Evolutionary conservation across 92 coral and sea anemone species (phyloP).

Genomic region (Parazoanthus darwini): DNA sequence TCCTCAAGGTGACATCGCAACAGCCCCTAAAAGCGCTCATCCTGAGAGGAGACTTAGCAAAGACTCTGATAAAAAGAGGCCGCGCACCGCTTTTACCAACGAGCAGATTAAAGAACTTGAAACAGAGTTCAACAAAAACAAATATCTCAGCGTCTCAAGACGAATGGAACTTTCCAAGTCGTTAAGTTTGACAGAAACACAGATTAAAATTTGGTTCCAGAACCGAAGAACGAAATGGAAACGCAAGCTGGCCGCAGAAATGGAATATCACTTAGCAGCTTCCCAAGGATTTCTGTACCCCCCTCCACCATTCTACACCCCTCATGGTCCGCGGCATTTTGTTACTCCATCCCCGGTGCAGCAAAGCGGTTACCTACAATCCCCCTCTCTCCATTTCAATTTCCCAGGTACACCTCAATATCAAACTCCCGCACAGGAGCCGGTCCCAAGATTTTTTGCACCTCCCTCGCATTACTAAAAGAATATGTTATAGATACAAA

Average conservation of each 20-base stretch:
- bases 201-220: slow-evolving; percentile 99
- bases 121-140: slow-evolving; percentile 87
- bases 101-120: slow-evolving; percentile 96
- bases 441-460: slow-evolving; percentile 35
- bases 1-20: slow-evolving; percentile 25
- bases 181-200: slow-evolving; percentile 87
- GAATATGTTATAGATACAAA: neutral
- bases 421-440: slow-evolving; percentile 16
- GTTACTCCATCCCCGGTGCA: slow-evolving; percentile 31
- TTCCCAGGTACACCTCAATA: slow-evolving; percentile 31
- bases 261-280: slow-evolving; percentile 74
- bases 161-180: slow-evolving; percentile 95
- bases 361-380: slow-evolving; percentile 35
- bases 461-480: slow-evolving; percentile 37
- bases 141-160: slow-evolving; percentile 91
- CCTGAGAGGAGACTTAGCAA: slow-evolving; percentile 36
- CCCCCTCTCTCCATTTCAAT: slow-evolving; percentile 36
- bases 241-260: slow-evolving; percentile 91
- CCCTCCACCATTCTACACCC: slow-evolving; percentile 36
- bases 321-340: slow-evolving; percentile 44
- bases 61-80: slow-evolving; percentile 69
- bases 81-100: slow-evolving; percentile 94
- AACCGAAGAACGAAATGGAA: slow-evolving; percentile 99
- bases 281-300: slow-evolving; percentile 37
- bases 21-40: neutral